Conservation (phyloP, 2,888 invertebrate species). For the Scaptomyza parva region DNA sequence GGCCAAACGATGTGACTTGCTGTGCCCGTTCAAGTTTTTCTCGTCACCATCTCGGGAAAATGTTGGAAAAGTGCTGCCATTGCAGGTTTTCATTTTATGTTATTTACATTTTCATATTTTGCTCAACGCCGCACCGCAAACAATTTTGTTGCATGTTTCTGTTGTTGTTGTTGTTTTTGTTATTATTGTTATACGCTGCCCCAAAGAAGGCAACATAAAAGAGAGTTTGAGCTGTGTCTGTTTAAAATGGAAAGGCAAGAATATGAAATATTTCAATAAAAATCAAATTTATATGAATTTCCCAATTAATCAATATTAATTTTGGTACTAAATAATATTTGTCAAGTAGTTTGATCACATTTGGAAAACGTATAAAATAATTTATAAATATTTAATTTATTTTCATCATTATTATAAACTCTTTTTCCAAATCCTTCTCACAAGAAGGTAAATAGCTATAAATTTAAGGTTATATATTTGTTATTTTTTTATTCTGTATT, state of each 20-base stretch:
- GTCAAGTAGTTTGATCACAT: too few species aligned
- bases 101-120: slow-evolving; percentile 79
- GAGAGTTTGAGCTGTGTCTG: neutral
- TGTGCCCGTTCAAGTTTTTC: slow-evolving; percentile 7
- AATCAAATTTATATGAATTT: too few species aligned
- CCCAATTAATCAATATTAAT: too few species aligned
- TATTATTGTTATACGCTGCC: slow-evolving; percentile 35
- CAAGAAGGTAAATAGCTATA: too few species aligned
- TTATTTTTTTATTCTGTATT: too few species aligned
- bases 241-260: neutral
- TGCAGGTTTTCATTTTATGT: slow-evolving; percentile 78
- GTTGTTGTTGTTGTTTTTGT: slow-evolving; percentile 16
- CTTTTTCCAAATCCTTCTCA: too few species aligned
- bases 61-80: slow-evolving; percentile 74
- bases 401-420: too few species aligned
- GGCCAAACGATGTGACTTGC: slow-evolving; percentile 27
- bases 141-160: slow-evolving; percentile 55
- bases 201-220: neutral
- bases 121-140: slow-evolving; percentile 68
- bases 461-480: too few species aligned
- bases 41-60: slow-evolving; percentile 41
- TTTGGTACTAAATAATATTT: too few species aligned
- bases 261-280: neutral
- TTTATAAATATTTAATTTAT: too few species aligned
- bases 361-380: too few species aligned